Evolutionary conservation across 2,797 vertebrate species (phyloP), one percentile per base, ranked within the genome.

Genomic region (Gadopsis bispinosus): DNA sequence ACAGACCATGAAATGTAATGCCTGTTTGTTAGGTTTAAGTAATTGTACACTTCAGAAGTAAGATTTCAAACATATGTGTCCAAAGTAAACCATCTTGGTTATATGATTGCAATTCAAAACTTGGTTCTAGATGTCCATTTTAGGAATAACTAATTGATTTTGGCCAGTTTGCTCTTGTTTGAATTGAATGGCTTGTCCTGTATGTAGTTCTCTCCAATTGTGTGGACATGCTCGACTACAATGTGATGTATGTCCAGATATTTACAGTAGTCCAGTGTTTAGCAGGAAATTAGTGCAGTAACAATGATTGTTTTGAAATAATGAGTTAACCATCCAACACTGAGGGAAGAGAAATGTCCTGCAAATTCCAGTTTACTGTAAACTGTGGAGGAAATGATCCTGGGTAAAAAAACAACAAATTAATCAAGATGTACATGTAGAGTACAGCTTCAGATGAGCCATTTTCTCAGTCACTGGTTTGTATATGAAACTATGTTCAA

Each of bases 391-490:
- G 58, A 75, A 81, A 41, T 16, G 17, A 75, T 74, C 72, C 70
- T 66, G 73, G 70, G 67, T 79, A 55, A 64, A 39, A 26, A 59
- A 64, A 72, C 47, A 75, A 72, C 58, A 73, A 88, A 69, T 81
- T 81, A 79, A 77, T 88, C 72, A 61, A 81, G 77, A 72, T 78
- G 85, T 91, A 85, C 88, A 26, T 82, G 86, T 87, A 83, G 81
- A 91, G 90, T 90, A 85, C 92, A 93, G 87, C 91, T 87, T 93
- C 89, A 85, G 65, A 92, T 93, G 92, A 95, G 93, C 93, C 92
- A 93, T 93, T 94, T 94, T 95, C 93, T 93, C 94, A 93, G 92
- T 94, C 94, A 93, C 93, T 95, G 94, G 94, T 94, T 95, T 95
- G 93, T 94, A 94, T 89, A 94, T 94, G 93, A 91, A 93, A 93